These are phyloP conservation scores for Pica pica DNA, from an alignment of 2,113 vertebrate species.

Conservation along the genomic window DNA sequence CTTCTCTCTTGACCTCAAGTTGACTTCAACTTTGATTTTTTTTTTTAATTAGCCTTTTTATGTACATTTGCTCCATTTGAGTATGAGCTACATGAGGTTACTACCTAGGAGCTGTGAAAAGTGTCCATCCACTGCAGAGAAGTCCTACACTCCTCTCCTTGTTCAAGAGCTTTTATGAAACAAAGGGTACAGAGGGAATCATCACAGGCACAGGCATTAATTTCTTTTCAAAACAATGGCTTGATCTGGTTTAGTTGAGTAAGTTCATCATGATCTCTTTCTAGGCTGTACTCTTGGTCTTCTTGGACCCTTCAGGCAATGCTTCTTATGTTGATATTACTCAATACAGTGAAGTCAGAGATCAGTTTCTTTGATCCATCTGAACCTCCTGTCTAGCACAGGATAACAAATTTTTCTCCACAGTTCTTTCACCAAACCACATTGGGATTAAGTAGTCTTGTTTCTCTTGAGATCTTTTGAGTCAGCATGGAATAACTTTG, in stretches of 20 bases:
- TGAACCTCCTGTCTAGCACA: background rate
- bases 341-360: background rate
- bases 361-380: background rate
- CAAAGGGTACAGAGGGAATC: background rate
- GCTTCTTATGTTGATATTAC: background rate
- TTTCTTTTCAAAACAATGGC: background rate
- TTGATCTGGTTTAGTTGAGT: background rate
- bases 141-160: background rate
- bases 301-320: background rate
- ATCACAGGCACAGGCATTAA: background rate
- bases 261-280: background rate
- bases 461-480: background rate
- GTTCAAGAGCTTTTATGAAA: background rate
- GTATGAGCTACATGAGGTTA: background rate
- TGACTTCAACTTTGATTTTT: background rate
- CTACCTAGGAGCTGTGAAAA: background rate
- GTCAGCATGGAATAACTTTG: background rate
- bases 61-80: background rate
- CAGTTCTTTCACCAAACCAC: background rate
- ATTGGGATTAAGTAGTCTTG: rapidly evolving
- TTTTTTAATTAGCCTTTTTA: background rate
- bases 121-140: background rate
- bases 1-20: background rate
- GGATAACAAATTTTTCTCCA: rapidly evolving
- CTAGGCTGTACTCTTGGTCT: background rate